Conservation (phyloP, 1,140 invertebrate genomes). For the Hycleus cichorii region DNA sequence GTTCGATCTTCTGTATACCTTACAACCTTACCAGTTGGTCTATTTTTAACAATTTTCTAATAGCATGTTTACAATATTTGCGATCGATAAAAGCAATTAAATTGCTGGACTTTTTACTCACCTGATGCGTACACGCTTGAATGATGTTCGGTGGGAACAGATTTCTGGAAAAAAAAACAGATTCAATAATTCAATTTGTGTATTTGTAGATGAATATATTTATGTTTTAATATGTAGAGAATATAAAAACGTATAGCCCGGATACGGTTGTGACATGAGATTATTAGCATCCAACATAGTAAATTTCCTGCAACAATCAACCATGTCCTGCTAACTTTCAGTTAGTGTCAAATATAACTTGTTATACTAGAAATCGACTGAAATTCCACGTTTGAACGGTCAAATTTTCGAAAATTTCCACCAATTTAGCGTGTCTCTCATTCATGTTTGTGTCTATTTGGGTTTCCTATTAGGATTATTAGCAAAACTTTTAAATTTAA, state of each 20-base stretch:
- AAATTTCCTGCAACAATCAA: slow-evolving; percentile 39
- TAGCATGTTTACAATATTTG: neutral
- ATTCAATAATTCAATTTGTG: neutral
- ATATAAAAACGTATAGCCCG: too few relatives aligned
- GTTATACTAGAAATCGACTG: too few relatives aligned
- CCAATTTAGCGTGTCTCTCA: too few relatives aligned
- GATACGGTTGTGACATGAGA: slow-evolving; percentile 26
- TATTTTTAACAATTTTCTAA: neutral
- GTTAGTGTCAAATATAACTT: too few relatives aligned
- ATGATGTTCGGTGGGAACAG: slow-evolving; percentile 88
- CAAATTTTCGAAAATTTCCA: too few relatives aligned
- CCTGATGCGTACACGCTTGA: slow-evolving; percentile 70
- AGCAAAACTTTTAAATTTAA: too few relatives aligned
- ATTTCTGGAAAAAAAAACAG: slow-evolving; percentile 62
- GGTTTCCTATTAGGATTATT: too few relatives aligned
- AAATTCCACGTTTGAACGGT: too few relatives aligned
- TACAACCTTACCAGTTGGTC: neutral
- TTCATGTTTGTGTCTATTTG: too few relatives aligned
- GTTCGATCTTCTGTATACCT: neutral
- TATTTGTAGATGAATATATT: neutral
- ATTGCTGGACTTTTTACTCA: slow-evolving; percentile 34
- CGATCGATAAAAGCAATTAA: neutral
- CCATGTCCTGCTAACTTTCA: slow-evolving; percentile 33
- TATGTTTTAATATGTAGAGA: neutral
- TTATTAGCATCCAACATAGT: slow-evolving; percentile 34